Base-by-base conservation (phyloP, 2,888 invertebrate genomes). In the Mamestra brassicae region DNA sequence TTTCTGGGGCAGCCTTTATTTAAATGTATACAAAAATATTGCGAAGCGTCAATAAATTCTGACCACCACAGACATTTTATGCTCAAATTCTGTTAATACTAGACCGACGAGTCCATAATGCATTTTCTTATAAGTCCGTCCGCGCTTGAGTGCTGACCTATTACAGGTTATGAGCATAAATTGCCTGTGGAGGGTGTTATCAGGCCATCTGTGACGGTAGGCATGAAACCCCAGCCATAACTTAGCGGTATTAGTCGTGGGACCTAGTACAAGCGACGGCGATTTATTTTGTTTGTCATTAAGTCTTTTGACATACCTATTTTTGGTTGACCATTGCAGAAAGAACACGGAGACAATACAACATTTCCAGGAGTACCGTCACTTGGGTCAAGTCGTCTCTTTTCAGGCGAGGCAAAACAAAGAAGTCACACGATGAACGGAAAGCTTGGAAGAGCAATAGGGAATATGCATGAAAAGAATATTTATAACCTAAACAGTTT, bases 151-250 rank as follows among this genome's bases (percentile, higher is more conserved):
- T 72, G 47, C 80, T 87, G 86, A 87, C 87, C 88, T 88, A 85
- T 81, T 72, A 84, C 70, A 81, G 83, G 87, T 88, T 89, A 90
- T 90, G 88, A 86, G 85, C 87, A 90, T 89, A 91, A 91, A 90
- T 90, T 87, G 87, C 81, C 67, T 71, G 83, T 69, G 82, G 71
- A 76, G 74, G 73, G 78, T 57, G 85, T 86, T 92, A 92, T 92
- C 92, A 81, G 66, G 79, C 83, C 78, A 91, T 92, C 91, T 88
- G 87, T 89, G 89, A 86, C 87, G 86, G 87, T 80, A 71, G 86
- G 81, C 84, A 85, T 85, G 86, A 81, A 86, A 78, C 77, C 61
- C 52, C 34, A 52, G 77, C 66, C 78, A 82, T 84, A 84, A 87
- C 72, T 80, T 72, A 80, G 78, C 66, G 57, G 57, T 57, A 66